Conservation (phyloP, 2,113 vertebrate species). For the Cettia cetti region DNA sequence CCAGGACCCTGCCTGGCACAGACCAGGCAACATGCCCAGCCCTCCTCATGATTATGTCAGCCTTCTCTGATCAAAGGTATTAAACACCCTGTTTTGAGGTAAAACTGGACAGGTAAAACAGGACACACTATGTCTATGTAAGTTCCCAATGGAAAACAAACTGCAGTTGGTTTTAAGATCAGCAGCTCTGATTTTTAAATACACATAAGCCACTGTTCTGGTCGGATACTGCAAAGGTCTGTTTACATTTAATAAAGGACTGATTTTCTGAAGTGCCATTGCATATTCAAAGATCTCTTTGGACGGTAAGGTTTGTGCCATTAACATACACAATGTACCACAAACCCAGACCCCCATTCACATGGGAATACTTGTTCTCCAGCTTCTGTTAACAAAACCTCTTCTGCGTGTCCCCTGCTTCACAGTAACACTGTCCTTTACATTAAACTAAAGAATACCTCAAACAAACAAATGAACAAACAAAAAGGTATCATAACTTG, state of each 20-base stretch:
- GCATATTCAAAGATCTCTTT: background rate
- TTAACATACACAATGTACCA: background rate
- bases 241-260: background rate
- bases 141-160: background rate
- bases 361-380: background rate
- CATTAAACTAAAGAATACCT: background rate
- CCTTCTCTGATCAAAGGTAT: background rate
- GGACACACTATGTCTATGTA: background rate
- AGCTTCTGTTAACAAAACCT: background rate
- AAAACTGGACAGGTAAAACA: background rate
- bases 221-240: background rate
- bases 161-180: background rate
- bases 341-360: background rate
- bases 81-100: background rate
- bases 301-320: background rate
- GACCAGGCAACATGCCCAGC: background rate
- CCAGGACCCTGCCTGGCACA: rapidly evolving
- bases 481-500: background rate
- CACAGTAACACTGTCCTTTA: background rate
- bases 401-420: background rate
- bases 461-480: background rate
- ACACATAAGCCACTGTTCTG: background rate
- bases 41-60: background rate
- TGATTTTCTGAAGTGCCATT: background rate
- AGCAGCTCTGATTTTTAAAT: background rate